Conservation (phyloP, 2,113 vertebrate species). For the Tragulus kanchil region DNA sequence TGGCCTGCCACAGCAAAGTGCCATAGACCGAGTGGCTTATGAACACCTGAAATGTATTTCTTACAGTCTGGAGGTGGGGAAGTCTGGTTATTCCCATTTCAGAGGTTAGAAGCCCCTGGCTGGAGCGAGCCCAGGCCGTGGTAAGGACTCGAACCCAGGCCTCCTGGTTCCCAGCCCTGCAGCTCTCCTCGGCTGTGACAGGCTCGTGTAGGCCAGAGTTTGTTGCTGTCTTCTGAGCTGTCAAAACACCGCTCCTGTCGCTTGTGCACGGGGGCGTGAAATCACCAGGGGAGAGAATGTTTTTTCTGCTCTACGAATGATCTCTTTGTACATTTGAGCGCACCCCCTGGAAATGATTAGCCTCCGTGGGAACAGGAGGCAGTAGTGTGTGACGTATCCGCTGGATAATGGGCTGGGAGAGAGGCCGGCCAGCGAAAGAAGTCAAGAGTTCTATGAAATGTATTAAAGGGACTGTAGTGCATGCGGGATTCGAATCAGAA, state of each 20-base stretch:
- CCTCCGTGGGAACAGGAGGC: background rate
- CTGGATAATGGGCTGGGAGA: background rate
- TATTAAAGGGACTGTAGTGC: background rate
- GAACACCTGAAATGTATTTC: background rate
- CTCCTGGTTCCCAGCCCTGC: background rate
- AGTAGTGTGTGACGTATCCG: accelerated
- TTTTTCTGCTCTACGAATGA: background rate
- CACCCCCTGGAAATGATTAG: constrained; percentile 3
- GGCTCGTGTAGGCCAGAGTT: accelerated
- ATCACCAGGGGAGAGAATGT: background rate
- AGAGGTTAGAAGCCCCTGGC: background rate
- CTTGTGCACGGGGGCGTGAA: background rate
- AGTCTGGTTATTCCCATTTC: background rate
- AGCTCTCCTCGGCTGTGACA: background rate
- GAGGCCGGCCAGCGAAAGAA: background rate
- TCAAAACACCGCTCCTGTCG: background rate
- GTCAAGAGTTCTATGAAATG: background rate
- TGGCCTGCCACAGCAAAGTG: background rate
- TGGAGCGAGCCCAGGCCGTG: background rate
- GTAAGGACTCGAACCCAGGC: background rate
- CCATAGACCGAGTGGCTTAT: background rate
- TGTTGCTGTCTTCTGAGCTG: background rate
- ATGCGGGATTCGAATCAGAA: background rate
- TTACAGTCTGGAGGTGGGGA: background rate
- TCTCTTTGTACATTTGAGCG: background rate